Conservation (phyloP, 2,888 invertebrate genomes). For the Acleris laterana region DNA sequence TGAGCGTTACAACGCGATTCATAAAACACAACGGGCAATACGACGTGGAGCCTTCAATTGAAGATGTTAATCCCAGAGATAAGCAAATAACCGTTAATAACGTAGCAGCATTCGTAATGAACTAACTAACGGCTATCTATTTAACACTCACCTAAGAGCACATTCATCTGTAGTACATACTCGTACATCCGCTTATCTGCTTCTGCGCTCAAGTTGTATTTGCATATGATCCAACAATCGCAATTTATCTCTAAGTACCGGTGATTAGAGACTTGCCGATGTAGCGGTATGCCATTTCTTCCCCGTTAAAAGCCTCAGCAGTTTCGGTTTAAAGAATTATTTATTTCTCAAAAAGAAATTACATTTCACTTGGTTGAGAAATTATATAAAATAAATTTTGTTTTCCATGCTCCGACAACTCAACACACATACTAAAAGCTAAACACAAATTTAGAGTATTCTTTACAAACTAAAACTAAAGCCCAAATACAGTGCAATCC, state of each 20-base stretch:
- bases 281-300: constrained; percentile 69
- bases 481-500: no score
- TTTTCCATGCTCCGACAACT: no score
- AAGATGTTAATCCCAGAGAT: constrained; percentile 13
- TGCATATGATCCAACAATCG: constrained; percentile 76
- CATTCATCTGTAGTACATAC: constrained; percentile 47
- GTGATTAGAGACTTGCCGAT: constrained; percentile 77
- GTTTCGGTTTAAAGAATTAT: no score
- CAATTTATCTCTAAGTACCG: constrained; percentile 62
- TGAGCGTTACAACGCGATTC: neutral
- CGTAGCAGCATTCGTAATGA: constrained; percentile 28
- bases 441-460: no score
- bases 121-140: constrained; percentile 27
- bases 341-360: no score
- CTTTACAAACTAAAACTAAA: no score
- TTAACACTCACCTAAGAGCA: constrained; percentile 34
- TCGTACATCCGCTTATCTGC: constrained; percentile 56
- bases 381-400: no score
- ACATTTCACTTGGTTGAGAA: no score
- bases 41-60: constrained; percentile 1
- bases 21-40: neutral
- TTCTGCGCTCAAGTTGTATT: constrained; percentile 65
- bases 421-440: no score
- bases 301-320: neutral
- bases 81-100: constrained; percentile 26